These are phyloP conservation scores for Ailurus styani DNA, from an alignment of 2,113 vertebrate genomes.

Conservation along the genomic window DNA sequence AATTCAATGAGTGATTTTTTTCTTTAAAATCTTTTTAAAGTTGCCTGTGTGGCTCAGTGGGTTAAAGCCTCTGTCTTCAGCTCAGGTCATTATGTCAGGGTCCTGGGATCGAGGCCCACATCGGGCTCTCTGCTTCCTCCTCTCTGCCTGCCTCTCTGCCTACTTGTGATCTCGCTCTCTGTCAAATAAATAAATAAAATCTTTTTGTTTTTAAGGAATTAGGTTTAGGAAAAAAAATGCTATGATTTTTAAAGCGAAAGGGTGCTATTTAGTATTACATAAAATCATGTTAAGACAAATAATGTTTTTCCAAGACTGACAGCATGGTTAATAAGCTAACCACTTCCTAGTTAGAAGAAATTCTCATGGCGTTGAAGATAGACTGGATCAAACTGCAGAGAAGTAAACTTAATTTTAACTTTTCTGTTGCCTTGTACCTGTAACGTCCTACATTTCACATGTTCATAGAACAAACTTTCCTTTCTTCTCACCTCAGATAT, in stretches of 20 bases:
- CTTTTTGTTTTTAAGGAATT: background rate
- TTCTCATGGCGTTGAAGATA: background rate
- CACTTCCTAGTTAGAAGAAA: background rate
- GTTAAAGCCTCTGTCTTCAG: too few species aligned
- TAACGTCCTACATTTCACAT: background rate
- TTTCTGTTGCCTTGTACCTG: background rate
- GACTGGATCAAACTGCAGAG: background rate
- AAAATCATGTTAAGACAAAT: constrained; percentile 20
- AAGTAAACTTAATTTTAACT: constrained; percentile 1
- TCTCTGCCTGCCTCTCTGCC: too few species aligned
- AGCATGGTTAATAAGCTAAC: background rate
- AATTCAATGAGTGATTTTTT: background rate
- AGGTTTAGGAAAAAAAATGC: background rate
- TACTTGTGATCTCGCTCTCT: too few species aligned
- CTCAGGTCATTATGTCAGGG: too few species aligned
- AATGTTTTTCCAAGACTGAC: constrained; percentile 7
- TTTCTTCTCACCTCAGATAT: background rate
- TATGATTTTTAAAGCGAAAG: constrained; percentile 30
- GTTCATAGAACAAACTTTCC: background rate
- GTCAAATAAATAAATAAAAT: too few species aligned
- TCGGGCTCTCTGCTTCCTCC: too few species aligned
- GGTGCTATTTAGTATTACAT: background rate
- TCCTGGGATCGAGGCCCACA: too few species aligned
- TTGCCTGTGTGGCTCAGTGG: too few species aligned
- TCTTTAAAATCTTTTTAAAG: background rate